Evolutionary conservation across 1,140 invertebrate genomes (phyloP).

Genomic region (Ips nitidus): DNA sequence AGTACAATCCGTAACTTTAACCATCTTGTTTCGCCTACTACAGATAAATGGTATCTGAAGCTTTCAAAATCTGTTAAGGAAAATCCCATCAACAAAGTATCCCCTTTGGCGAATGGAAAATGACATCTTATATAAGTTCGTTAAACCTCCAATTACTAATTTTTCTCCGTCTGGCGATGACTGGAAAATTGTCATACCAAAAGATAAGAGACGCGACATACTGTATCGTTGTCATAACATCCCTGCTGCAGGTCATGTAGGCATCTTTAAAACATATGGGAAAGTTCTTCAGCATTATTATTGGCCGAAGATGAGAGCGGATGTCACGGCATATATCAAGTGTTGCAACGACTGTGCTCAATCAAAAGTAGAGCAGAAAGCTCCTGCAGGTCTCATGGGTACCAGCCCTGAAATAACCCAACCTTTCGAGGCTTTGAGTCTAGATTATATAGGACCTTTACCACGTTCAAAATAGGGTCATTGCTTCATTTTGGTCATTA

Average conservation of each 20-base stretch:
- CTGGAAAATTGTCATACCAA: slow-evolving; percentile 31
- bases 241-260: slow-evolving; percentile 18
- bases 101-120: slow-evolving; percentile 20
- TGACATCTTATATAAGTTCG: slow-evolving; percentile 18
- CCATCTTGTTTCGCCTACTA: not conserved
- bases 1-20: not conserved
- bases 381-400: slow-evolving; percentile 42
- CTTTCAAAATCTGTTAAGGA: not conserved
- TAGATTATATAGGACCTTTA: slow-evolving; percentile 45
- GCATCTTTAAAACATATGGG: slow-evolving; percentile 24
- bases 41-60: slow-evolving; percentile 3
- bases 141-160: not conserved
- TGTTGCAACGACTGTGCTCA: slow-evolving; percentile 41
- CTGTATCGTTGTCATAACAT: slow-evolving; percentile 17
- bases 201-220: slow-evolving; percentile 5
- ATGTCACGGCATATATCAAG: slow-evolving; percentile 36
- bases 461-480: slow-evolving; percentile 43
- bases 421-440: slow-evolving; percentile 43
- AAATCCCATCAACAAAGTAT: slow-evolving; percentile 13
- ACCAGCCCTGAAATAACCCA: slow-evolving; percentile 23
- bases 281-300: slow-evolving; percentile 38
- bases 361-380: slow-evolving; percentile 40
- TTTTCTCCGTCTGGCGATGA: not conserved
- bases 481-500: slow-evolving; percentile 45
- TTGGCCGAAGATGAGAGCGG: slow-evolving; percentile 43